Evolutionary conservation across 2,888 invertebrate species (phyloP).

Genomic region (Eudemis profundana): DNA sequence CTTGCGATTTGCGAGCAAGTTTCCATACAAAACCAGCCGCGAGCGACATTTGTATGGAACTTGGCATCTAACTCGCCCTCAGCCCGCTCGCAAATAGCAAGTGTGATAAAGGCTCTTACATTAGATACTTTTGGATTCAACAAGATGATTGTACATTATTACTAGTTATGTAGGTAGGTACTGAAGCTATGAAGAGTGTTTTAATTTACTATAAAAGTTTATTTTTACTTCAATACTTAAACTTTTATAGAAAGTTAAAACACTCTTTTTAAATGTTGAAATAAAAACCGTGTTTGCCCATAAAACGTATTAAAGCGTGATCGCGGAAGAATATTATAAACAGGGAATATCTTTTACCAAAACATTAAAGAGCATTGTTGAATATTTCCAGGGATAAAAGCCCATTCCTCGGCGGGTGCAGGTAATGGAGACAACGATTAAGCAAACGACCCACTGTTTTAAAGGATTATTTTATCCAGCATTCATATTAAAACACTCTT

Average conservation of each 20-base stretch:
- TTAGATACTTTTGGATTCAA: too few species aligned
- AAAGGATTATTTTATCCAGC: slow-evolving; percentile 59
- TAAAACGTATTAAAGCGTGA: slow-evolving; percentile 17
- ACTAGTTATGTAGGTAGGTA: too few species aligned
- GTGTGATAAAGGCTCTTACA: too few species aligned
- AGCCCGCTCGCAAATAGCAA: too few species aligned
- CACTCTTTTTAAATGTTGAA: not conserved
- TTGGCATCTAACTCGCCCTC: too few species aligned
- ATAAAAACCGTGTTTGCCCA: not conserved
- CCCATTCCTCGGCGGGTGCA: slow-evolving; percentile 56
- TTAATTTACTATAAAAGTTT: too few species aligned
- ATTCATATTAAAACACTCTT: slow-evolving; percentile 39
- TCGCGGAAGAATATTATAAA: slow-evolving; percentile 29
- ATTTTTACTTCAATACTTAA: too few species aligned
- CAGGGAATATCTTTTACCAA: slow-evolving; percentile 44
- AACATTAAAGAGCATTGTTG: slow-evolving; percentile 47
- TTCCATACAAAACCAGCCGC: too few species aligned
- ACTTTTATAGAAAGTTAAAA: not conserved
- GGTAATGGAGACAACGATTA: slow-evolving; percentile 73
- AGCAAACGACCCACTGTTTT: slow-evolving; percentile 67
- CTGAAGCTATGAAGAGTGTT: too few species aligned
- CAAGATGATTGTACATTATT: too few species aligned
- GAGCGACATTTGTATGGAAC: too few species aligned
- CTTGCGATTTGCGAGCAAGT: too few species aligned
- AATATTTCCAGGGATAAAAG: slow-evolving; percentile 49